phyloP scores from a whole-genome alignment of 2,888 invertebrate genomes.

The Mimumesa dahlbomi region DNA sequence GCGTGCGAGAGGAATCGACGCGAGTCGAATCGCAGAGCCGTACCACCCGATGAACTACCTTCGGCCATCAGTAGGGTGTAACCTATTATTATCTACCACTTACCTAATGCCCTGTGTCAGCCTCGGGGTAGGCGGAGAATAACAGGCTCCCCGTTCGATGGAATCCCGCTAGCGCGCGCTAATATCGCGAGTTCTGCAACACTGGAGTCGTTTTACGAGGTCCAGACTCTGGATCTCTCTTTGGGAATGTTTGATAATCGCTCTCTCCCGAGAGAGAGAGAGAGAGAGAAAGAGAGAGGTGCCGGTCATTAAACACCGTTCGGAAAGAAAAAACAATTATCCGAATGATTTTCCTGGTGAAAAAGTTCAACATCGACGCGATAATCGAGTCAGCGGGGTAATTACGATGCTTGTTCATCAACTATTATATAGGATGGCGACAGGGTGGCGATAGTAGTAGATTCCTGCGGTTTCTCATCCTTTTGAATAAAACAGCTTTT shows the following conservation, averaged over 20 bases:
- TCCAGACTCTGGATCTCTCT: too few species aligned
- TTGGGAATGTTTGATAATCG: too few species aligned
- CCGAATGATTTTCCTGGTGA: too few species aligned
- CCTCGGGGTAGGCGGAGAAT: constrained; percentile 71
- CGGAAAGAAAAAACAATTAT: too few species aligned
- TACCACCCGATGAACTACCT: constrained; percentile 73
- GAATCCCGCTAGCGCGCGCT: constrained; percentile 52
- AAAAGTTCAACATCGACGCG: too few species aligned
- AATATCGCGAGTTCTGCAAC: constrained; percentile 45
- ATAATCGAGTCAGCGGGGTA: too few species aligned
- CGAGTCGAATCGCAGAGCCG: constrained; percentile 60
- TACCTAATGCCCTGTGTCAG: constrained; percentile 79
- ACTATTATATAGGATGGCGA: too few species aligned
- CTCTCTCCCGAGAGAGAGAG: too few species aligned
- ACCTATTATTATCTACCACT: constrained; percentile 80
- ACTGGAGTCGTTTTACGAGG: background rate
- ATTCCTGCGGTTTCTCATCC: background rate
- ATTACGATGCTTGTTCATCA: too few species aligned
- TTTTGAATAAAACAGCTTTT: background rate
- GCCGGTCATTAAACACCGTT: too few species aligned
- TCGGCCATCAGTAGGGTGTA: constrained; percentile 78
- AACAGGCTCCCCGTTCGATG: constrained; percentile 65
- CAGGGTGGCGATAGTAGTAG: too few species aligned
- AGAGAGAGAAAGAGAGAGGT: too few species aligned
- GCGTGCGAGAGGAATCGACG: constrained; percentile 61